Conservation (phyloP, 1,140 invertebrate species). For the Venturia canescens region DNA sequence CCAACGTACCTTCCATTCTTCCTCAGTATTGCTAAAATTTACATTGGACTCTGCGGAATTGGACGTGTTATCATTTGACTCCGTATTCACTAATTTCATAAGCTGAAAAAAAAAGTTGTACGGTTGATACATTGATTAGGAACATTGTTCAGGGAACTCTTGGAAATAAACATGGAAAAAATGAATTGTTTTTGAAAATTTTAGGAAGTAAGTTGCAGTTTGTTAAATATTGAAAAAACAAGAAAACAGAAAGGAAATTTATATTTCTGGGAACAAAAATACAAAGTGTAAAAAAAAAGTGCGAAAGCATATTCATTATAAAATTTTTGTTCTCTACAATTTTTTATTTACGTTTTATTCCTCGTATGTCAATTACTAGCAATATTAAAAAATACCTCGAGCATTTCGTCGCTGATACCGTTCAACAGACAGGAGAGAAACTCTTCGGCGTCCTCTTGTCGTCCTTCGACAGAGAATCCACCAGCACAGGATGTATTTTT, state of each 20-base stretch:
- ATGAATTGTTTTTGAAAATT: background rate
- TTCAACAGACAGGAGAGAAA: constrained; percentile 95
- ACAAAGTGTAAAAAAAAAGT: too few relatives aligned
- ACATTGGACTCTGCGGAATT: constrained; percentile 65
- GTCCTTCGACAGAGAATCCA: constrained; percentile 85
- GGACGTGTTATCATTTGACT: constrained; percentile 52
- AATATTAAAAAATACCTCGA: constrained; percentile 80
- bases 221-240: too few relatives aligned
- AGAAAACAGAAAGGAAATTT: too few relatives aligned
- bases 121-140: background rate
- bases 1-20: constrained; percentile 84
- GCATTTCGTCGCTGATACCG: constrained; percentile 97
- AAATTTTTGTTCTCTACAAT: background rate
- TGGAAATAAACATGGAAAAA: background rate
- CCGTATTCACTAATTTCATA: constrained; percentile 81
- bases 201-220: too few relatives aligned
- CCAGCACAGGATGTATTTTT: constrained; percentile 84
- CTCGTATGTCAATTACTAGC: background rate
- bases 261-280: too few relatives aligned
- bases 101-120: constrained; percentile 76
- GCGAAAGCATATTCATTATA: too few relatives aligned
- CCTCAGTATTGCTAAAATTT: constrained; percentile 78
- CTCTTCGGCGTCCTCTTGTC: constrained; percentile 97
- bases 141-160: too few relatives aligned
- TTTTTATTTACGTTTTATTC: background rate